These are phyloP conservation scores for Lethocerus indicus DNA, from an alignment of 1,140 invertebrate species.

Conservation along the genomic window DNA sequence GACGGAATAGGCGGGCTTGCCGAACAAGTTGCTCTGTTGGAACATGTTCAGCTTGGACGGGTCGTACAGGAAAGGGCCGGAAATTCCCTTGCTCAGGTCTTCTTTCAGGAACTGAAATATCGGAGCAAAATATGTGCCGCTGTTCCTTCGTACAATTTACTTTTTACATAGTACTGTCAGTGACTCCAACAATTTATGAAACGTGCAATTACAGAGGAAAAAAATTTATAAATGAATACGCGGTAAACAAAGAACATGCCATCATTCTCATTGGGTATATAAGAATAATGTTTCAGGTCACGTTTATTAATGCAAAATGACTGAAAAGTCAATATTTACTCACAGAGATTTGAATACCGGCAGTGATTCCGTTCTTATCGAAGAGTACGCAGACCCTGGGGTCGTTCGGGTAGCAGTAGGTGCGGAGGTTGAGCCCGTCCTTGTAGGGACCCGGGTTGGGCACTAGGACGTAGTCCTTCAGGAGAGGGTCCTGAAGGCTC, in stretches of 20 bases:
- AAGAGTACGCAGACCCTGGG: slow-evolving; percentile 14
- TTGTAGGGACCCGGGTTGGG: no score
- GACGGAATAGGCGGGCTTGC: slow-evolving; percentile 3
- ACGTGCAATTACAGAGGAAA: background rate
- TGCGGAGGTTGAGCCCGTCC: no score
- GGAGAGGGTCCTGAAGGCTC: no score
- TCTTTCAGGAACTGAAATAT: slow-evolving; percentile 10
- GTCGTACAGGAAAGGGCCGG: slow-evolving; percentile 5
- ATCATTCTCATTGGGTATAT: background rate
- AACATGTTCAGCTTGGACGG: slow-evolving; percentile 4
- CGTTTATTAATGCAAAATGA: background rate
- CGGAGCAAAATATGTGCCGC: background rate
- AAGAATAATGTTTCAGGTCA: background rate
- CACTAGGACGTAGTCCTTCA: no score
- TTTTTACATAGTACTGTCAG: background rate
- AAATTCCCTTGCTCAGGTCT: slow-evolving; percentile 5
- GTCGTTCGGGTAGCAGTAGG: slow-evolving; percentile 14
- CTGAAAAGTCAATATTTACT: background rate
- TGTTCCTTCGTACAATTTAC: background rate
- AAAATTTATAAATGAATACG: background rate
- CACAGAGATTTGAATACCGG: slow-evolving; percentile 12
- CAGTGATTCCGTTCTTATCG: slow-evolving; percentile 11
- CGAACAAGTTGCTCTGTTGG: background rate
- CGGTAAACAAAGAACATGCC: background rate
- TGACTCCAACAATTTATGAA: background rate